Evolutionary conservation across 1,140 invertebrate species (phyloP).

Genomic region (Eurosta solidaginis): DNA sequence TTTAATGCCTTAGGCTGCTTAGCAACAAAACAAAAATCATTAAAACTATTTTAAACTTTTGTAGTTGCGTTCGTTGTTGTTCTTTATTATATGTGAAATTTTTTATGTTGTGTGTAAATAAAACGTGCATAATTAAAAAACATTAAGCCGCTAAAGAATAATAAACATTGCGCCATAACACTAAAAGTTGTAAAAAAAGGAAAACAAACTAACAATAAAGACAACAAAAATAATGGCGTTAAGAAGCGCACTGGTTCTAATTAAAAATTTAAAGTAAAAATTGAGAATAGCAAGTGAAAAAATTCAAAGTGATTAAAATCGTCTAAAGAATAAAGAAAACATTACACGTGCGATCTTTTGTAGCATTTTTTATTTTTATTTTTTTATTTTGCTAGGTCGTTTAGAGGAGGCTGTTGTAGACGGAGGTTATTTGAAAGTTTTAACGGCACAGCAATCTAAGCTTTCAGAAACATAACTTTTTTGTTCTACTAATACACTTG

Average conservation of each 20-base stretch:
- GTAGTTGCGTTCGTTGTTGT: neutral
- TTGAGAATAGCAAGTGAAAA: neutral
- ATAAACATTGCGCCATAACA: neutral
- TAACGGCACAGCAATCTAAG: too few relatives aligned
- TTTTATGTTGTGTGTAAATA: neutral
- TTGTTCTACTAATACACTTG: too few relatives aligned
- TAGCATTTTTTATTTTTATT: too few relatives aligned
- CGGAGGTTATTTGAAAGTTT: too few relatives aligned
- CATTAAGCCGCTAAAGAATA: neutral
- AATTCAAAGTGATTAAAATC: too few relatives aligned
- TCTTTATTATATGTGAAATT: neutral
- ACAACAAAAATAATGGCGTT: neutral
- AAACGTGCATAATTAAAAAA: slow-evolving; percentile 19
- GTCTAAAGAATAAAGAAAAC: too few relatives aligned
- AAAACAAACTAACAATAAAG: too few relatives aligned
- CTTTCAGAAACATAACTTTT: too few relatives aligned
- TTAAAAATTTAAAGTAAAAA: neutral
- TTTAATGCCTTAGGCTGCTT: neutral
- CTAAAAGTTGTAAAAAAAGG: neutral
- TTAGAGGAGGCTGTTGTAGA: too few relatives aligned
- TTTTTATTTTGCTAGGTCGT: too few relatives aligned
- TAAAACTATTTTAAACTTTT: neutral
- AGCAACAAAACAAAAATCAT: neutral
- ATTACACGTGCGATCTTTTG: too few relatives aligned
- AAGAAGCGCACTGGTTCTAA: neutral